Evolutionary conservation across 2,888 invertebrate species (phyloP).

Genomic region (Dryocosmus kuriphilus): DNA sequence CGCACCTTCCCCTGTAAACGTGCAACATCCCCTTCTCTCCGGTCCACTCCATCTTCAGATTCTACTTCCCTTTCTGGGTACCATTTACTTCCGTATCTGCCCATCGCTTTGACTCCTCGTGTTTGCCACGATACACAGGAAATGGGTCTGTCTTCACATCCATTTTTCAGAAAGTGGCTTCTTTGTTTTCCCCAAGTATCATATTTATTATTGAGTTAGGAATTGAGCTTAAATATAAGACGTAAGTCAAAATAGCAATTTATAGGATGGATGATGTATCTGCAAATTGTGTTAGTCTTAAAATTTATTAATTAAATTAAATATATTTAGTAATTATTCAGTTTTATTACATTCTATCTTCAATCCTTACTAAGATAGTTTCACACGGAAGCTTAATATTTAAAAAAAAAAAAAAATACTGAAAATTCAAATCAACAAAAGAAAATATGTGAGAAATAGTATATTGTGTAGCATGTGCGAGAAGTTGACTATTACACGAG

Average conservation of each 20-base stretch:
- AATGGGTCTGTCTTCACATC: conserved; percentile 3
- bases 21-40: conserved; percentile 48
- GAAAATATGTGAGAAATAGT: too few species aligned
- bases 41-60: conserved; percentile 51
- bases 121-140: conserved; percentile 4
- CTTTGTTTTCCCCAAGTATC: background rate
- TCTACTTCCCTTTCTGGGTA: conserved; percentile 2
- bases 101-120: conserved; percentile 13
- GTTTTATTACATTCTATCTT: too few species aligned
- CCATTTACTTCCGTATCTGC: conserved; percentile 13
- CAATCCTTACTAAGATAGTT: too few species aligned
- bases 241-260: background rate
- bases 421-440: too few species aligned
- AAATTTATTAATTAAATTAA: too few species aligned
- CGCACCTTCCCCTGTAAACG: conserved; percentile 55
- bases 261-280: too few species aligned
- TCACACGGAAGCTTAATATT: too few species aligned
- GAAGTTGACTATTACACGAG: too few species aligned
- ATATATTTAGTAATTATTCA: too few species aligned
- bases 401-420: too few species aligned
- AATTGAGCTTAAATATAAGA: background rate
- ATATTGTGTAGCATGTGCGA: too few species aligned
- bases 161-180: conserved; percentile 14
- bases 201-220: background rate
- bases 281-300: too few species aligned